Evolutionary conservation across 2,113 vertebrate genomes (phyloP).

Genomic region (Thymallus thymallus): DNA sequence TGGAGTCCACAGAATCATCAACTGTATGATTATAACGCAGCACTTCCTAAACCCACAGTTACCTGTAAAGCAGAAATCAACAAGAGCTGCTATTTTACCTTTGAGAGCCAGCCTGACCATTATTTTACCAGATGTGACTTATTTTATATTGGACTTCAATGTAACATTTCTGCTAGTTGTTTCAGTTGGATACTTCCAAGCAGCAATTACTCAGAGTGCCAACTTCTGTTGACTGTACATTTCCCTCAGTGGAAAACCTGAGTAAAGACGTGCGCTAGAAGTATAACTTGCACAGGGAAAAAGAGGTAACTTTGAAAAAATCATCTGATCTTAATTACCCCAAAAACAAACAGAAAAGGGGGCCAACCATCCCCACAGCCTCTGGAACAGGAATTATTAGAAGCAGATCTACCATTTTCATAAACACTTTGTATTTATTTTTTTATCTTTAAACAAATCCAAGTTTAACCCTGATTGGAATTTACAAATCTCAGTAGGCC

Average conservation of each 20-base stretch:
- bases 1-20: slow-evolving; percentile 55
- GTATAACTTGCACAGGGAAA: background rate
- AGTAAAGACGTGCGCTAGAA: background rate
- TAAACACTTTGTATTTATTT: background rate
- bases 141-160: background rate
- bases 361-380: background rate
- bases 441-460: background rate
- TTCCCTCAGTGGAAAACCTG: slow-evolving; percentile 40
- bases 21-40: slow-evolving; percentile 51
- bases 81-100: background rate
- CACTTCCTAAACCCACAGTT: slow-evolving; percentile 8
- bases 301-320: background rate
- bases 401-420: background rate
- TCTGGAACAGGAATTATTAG: background rate
- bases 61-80: background rate
- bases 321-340: background rate
- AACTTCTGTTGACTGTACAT: slow-evolving; percentile 30
- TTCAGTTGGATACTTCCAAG: slow-evolving; percentile 24
- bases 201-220: slow-evolving; percentile 2
- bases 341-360: background rate
- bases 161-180: slow-evolving; percentile 32
- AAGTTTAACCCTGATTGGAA: background rate
- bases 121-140: background rate
- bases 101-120: background rate
- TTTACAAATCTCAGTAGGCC: background rate